Evolutionary conservation across 2,113 vertebrate genomes (phyloP).

Genomic region (Mastomys coucha): DNA sequence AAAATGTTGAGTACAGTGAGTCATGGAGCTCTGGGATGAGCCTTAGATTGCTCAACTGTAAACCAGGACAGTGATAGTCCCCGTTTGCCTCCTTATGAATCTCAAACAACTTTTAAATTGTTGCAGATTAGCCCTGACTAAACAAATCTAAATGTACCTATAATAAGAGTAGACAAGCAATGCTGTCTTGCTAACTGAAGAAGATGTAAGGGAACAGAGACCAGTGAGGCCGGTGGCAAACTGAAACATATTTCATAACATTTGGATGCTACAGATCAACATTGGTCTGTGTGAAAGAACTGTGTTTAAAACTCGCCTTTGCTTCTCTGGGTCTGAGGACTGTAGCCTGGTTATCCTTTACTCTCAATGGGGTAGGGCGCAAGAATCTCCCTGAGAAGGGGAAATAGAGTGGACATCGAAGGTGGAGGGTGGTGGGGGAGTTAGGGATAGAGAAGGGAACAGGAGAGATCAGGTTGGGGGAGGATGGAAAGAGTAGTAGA

Average conservation of each 20-base stretch:
- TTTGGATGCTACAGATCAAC: slow-evolving; percentile 20
- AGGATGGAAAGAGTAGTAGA: background rate
- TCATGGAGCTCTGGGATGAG: background rate
- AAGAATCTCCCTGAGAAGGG: background rate
- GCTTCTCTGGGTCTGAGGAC: background rate
- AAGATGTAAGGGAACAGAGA: background rate
- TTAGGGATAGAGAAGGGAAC: background rate
- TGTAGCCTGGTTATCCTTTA: background rate
- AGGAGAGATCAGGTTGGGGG: background rate
- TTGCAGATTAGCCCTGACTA: background rate
- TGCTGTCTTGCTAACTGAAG: background rate
- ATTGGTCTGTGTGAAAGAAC: background rate
- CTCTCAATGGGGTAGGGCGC: background rate
- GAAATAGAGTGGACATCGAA: background rate
- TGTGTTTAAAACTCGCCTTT: background rate
- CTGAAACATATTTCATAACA: background rate
- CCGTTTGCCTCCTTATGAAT: slow-evolving; percentile 17
- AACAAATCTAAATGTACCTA: background rate
- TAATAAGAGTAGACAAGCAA: background rate
- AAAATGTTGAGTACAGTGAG: background rate
- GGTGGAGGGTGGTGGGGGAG: background rate
- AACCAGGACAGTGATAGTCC: background rate
- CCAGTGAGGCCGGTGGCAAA: background rate
- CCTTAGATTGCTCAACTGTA: background rate
- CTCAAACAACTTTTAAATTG: slow-evolving; percentile 16